These are phyloP conservation scores for Rhinoderma darwinii DNA, from an alignment of 2,113 vertebrate genomes.

Conservation along the genomic window DNA sequence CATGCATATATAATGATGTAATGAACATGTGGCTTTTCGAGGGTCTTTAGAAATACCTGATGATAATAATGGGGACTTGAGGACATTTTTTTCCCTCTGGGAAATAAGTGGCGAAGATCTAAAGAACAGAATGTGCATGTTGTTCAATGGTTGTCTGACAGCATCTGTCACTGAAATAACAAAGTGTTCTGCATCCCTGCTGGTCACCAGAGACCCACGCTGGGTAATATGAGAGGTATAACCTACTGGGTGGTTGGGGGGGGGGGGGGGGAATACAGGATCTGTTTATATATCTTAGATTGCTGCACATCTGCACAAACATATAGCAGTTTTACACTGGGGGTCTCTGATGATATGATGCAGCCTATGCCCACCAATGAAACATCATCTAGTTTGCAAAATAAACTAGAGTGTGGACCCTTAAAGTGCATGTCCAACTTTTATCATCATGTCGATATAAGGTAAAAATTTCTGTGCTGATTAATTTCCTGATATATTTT, in stretches of 20 bases:
- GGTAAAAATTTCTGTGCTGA: no score
- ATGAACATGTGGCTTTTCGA: background rate
- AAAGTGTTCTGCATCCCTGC: background rate
- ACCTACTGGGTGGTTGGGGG: background rate
- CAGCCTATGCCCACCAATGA: background rate
- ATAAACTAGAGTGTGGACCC: no score
- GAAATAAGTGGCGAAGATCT: background rate
- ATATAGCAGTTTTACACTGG: background rate
- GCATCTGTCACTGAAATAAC: background rate
- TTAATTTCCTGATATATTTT: no score
- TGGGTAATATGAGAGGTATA: background rate
- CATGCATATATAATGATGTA: background rate
- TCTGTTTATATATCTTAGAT: background rate
- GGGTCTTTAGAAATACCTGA: no score
- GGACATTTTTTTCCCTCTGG: background rate
- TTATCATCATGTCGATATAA: no score
- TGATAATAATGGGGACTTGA: background rate
- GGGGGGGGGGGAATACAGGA: background rate
- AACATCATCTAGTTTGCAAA: no score
- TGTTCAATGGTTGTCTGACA: background rate
- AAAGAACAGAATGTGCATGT: background rate
- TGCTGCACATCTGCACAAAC: background rate
- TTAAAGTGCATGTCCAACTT: no score
- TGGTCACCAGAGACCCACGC: background rate
- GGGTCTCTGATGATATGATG: background rate